Conservation (phyloP, 2,113 vertebrate species). For the Hiodon tergisus region DNA sequence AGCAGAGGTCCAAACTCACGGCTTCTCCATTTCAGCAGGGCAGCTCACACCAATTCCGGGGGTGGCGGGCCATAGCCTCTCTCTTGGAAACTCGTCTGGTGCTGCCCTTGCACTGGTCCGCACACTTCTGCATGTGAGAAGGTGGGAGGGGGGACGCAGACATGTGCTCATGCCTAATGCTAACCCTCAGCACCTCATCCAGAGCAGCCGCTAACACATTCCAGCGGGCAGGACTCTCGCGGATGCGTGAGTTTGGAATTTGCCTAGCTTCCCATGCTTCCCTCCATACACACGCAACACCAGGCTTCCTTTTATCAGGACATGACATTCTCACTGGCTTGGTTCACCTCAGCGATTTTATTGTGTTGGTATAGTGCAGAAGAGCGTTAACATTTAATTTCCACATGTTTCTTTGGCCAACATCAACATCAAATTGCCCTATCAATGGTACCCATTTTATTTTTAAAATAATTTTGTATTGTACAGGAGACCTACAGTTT, state of each 20-base stretch:
- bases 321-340: conserved; percentile 21
- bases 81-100: background rate
- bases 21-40: conserved; percentile 8
- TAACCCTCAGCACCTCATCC: conserved; percentile 40
- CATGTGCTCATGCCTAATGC: conserved; percentile 36
- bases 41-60: background rate
- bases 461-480: conserved; percentile 23
- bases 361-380: conserved; percentile 6
- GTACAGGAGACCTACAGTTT: conserved; percentile 7
- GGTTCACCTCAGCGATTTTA: conserved; percentile 27
- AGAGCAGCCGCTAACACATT: conserved; percentile 37
- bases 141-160: conserved; percentile 24
- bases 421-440: background rate
- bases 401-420: too few species aligned
- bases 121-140: background rate
- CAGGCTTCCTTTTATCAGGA: conserved; percentile 2
- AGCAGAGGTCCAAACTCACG: conserved; percentile 58
- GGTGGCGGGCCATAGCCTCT: background rate
- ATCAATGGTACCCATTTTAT: background rate
- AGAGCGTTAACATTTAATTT: too few species aligned
- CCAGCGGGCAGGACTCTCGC: conserved; percentile 33
- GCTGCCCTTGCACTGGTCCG: background rate
- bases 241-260: conserved; percentile 47
- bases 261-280: conserved; percentile 48
- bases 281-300: conserved; percentile 26